Evolutionary conservation across 2,888 invertebrate genomes (phyloP).

Genomic region (Argyra leucocephala): DNA sequence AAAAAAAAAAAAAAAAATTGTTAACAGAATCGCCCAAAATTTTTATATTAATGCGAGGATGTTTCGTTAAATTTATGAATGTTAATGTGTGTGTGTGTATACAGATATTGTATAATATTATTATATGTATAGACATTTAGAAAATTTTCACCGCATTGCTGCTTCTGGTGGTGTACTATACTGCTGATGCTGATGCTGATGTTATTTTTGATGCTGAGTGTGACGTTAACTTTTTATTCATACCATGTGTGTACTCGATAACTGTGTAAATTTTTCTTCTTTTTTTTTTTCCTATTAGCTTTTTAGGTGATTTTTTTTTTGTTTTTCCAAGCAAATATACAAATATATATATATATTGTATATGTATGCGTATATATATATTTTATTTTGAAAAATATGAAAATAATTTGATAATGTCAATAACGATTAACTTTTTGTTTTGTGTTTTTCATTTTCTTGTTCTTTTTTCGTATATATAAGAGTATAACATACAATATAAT

Average conservation of each 20-base stretch:
- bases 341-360: no score
- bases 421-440: not conserved
- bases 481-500: not conserved
- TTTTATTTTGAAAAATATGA: not conserved
- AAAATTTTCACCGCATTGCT: not conserved
- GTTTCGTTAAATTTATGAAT: no score
- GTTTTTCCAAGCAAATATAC: not conserved
- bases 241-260: not conserved
- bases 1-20: no score
- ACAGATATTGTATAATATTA: not conserved
- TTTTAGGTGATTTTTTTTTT: not conserved
- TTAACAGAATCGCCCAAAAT: no score
- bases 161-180: no score
- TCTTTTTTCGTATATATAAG: not conserved
- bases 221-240: not conserved
- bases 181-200: no score
- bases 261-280: not conserved
- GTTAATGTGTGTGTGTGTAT: no score
- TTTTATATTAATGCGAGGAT: no score
- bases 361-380: no score
- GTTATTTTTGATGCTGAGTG: no score
- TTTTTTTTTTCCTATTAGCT: no score
- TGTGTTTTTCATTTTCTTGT: not conserved
- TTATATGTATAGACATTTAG: no score
- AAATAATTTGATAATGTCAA: constrained; percentile 6